These are phyloP conservation scores for Drosophila bunnanda DNA, from an alignment of 2,888 invertebrate genomes.

Conservation along the genomic window DNA sequence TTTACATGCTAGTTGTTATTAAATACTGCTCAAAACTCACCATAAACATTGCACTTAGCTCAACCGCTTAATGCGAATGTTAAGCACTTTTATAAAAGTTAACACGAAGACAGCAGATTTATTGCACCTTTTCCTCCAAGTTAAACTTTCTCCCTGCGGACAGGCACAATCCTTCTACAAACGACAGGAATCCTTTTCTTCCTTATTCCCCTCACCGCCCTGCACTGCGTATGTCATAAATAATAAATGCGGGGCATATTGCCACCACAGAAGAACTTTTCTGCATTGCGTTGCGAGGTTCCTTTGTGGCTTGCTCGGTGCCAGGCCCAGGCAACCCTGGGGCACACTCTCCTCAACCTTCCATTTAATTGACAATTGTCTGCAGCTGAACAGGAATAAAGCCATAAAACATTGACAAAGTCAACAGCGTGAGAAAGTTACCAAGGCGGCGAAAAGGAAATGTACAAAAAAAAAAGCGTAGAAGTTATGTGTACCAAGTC, in stretches of 20 bases:
- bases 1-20: not conserved
- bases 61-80: constrained; percentile 10
- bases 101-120: constrained; percentile 12
- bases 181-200: not conserved
- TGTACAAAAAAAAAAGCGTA: constrained; percentile 8
- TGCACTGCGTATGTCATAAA: constrained; percentile 67
- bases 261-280: constrained; percentile 27
- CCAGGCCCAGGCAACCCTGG: constrained; percentile 5
- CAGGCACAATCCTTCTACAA: constrained; percentile 27
- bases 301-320: constrained; percentile 33
- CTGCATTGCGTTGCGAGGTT: constrained; percentile 46
- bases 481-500: constrained; percentile 14
- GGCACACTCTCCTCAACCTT: constrained; percentile 26
- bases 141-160: constrained; percentile 28
- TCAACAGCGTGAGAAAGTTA: constrained; percentile 49
- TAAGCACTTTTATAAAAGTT: constrained; percentile 2
- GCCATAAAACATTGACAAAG: constrained; percentile 67
- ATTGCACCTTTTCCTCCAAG: constrained; percentile 16
- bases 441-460: constrained; percentile 20
- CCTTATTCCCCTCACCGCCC: not conserved
- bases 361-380: constrained; percentile 74
- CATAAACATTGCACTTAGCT: not conserved
- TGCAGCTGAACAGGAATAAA: constrained; percentile 62
- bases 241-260: constrained; percentile 64
- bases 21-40: not conserved